Percentiles rank a stretch among this genome's conserved stretches.
phyloP scores from a whole-genome alignment of 2,797 vertebrate species.

The Anas acuta region DNA sequence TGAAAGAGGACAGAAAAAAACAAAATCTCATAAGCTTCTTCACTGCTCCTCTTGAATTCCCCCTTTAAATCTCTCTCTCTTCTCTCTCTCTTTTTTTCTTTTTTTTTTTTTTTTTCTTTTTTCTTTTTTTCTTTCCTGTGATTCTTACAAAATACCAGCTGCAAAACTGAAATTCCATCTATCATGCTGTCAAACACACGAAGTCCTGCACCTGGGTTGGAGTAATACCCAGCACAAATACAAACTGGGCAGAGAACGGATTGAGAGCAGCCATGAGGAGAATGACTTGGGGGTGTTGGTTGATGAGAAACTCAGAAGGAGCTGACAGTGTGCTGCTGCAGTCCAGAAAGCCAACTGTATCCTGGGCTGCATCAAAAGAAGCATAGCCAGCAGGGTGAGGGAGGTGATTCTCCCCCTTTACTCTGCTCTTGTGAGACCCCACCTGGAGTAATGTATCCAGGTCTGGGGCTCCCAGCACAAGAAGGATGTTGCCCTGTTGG shows the following conservation, averaged over 20 bases:
- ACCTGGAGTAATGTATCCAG: neutral
- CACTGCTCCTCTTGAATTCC: neutral
- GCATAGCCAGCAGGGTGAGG: neutral
- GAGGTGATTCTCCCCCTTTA: neutral
- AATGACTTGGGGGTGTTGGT: neutral
- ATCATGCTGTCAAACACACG: neutral
- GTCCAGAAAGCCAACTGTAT: neutral
- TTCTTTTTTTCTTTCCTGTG: neutral
- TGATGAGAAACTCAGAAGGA: neutral
- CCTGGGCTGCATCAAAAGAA: neutral
- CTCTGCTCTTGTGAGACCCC: neutral
- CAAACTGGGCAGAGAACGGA: neutral
- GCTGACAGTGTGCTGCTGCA: no score
- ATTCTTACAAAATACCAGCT: conserved; percentile 13
- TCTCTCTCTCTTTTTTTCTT: no score
- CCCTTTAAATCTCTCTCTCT: neutral
- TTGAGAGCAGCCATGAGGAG: neutral
- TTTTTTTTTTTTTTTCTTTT: neutral
- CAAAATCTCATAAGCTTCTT: conserved; percentile 19
- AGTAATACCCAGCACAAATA: no score
- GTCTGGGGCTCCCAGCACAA: neutral
- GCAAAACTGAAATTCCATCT: neutral
- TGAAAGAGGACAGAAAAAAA: neutral
- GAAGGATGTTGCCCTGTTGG: neutral
- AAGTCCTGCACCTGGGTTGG: neutral